Evolutionary conservation across 2,888 invertebrate species (phyloP), one percentile per base, ranked within the genome.

Genomic region (Papilio protenor): DNA sequence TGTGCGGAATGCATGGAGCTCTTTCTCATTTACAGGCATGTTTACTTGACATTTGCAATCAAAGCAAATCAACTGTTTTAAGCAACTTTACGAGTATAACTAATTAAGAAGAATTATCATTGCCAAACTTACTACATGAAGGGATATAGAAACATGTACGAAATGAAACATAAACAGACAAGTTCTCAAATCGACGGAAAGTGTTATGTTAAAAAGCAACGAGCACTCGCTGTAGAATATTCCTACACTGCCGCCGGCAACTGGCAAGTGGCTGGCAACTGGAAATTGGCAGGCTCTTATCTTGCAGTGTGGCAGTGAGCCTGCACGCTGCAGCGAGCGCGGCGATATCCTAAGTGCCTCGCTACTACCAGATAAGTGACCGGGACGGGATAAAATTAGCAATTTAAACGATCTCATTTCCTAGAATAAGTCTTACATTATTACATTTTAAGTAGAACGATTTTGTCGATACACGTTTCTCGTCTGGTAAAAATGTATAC

Each of bases 371-470:
- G 71, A 71, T 71, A 49, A 52, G 49, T 55, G 71, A 49, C 52
- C 49, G 49, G 27, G 52, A 8, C 18, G 11, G 52, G 18, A 71
- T 71, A 27, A 71, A 71, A 71, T 71, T 71, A 71, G 71, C 71
- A 52, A 71, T 71, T 71, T 71, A 16, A 71, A 71, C 52, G 47
- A 70, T 70, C 23, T 47, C n/a, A 49, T 70, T 70, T 49, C 47
- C 40, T n/a, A 40, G 66, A 66, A 66, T 40, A 40, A 64, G 33
- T 64, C 33, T 64, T 66, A 66, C n/a, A 66, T 11, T 64, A 5
- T 64, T 66, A 66, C n/a, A 66, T 11, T 64, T 18, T 64, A 33
- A n/a, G 11, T 66, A n/a, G n/a, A n/a, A 66, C 40, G 40, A 66
- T 64, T 64, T 64, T 2, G 16, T 5, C 18, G 16, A 64, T 33